Evolutionary conservation across 2,888 invertebrate genomes (phyloP).

Genomic region (Cantharis rustica): DNA sequence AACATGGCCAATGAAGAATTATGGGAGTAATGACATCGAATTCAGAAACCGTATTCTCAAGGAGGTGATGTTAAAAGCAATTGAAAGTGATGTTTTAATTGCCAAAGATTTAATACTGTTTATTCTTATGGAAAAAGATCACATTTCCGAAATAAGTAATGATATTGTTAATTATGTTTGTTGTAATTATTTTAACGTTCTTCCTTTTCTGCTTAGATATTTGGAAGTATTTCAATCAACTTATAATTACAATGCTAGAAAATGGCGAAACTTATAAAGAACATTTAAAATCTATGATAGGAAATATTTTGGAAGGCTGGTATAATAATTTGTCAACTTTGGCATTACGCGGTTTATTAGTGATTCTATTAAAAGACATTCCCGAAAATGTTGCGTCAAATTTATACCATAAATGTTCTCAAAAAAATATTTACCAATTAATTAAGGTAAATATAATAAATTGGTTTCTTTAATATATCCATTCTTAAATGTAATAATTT

Average conservation of each 20-base stretch:
- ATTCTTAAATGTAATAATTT: conserved; percentile 2
- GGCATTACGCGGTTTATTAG: conserved; percentile 7
- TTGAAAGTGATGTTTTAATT: background rate
- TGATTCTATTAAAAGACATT: background rate
- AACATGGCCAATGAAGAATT: background rate
- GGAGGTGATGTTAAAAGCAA: conserved; percentile 1
- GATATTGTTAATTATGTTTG: background rate
- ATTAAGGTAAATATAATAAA: background rate
- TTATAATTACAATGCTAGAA: conserved; percentile 5
- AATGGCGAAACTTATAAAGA: background rate
- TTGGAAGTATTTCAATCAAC: conserved; percentile 1
- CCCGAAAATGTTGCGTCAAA: background rate
- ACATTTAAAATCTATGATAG: background rate
- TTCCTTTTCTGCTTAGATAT: background rate
- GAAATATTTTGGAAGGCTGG: conserved; percentile 6
- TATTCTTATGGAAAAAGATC: conserved; percentile 6
- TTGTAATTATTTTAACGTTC: background rate
- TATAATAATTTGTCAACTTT: background rate
- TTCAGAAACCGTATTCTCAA: conserved; percentile 2
- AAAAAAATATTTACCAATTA: background rate
- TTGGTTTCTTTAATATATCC: background rate
- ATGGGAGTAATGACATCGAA: background rate
- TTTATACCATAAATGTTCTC: background rate
- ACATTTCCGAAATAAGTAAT: conserved; percentile 12
- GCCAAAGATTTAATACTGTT: conserved; percentile 13